Percentiles rank a stretch among this genome's conserved stretches.
Evolutionary conservation across 2,888 invertebrate genomes (phyloP).

Genomic region (Periphyllus acericola): DNA sequence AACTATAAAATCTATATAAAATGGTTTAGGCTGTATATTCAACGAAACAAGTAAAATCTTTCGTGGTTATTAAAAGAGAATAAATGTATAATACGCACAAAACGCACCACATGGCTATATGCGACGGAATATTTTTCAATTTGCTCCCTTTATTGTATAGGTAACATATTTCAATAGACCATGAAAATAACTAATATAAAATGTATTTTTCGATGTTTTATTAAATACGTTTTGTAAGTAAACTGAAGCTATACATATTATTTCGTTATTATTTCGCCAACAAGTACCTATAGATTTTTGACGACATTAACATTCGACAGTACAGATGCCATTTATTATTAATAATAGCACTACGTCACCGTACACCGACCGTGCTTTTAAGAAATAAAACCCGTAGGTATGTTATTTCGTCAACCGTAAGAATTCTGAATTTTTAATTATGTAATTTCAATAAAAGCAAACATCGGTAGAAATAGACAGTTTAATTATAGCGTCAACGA

Average conservation of each 20-base stretch:
- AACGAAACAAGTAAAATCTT: too few species aligned
- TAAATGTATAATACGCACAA: too few species aligned
- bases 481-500: slow-evolving; percentile 3
- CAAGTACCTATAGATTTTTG: background rate
- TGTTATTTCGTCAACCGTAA: background rate
- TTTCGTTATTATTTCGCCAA: background rate
- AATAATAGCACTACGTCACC: background rate
- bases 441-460: background rate
- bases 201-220: background rate
- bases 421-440: background rate
- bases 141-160: too few species aligned
- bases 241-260: background rate
- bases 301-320: background rate
- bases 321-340: background rate
- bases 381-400: background rate
- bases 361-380: background rate
- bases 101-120: too few species aligned
- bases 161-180: background rate
- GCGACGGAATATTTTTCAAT: too few species aligned
- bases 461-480: background rate
- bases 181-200: background rate
- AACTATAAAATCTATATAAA: too few species aligned
- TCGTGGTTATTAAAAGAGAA: too few species aligned
- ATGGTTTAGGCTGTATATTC: too few species aligned
- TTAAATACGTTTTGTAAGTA: background rate